Evolutionary conservation across 2,797 vertebrate species (phyloP).

Genomic region (Pangasius djambal): DNA sequence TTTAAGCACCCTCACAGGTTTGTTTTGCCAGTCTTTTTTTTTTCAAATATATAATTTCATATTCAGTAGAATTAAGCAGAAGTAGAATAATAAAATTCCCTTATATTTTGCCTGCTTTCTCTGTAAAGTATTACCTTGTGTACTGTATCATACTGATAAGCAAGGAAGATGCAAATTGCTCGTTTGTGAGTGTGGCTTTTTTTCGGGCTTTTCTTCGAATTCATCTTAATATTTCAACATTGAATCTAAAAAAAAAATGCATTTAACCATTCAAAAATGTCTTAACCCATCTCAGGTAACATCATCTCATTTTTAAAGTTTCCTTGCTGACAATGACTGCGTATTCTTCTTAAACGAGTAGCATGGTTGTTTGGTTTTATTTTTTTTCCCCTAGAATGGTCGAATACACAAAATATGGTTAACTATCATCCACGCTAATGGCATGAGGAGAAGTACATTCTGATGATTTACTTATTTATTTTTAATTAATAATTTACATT

Average conservation of each 20-base stretch:
- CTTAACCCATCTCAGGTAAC: not conserved
- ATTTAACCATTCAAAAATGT: not conserved
- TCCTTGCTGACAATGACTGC: not conserved
- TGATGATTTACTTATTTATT: not conserved
- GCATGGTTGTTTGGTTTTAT: not conserved
- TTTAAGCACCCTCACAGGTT: conserved; percentile 44
- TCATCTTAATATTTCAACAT: too few species aligned
- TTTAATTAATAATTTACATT: not conserved
- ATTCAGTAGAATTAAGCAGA: conserved; percentile 3
- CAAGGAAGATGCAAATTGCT: conserved; percentile 10
- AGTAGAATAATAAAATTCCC: not conserved
- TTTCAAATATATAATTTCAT: conserved; percentile 5
- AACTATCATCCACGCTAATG: not conserved
- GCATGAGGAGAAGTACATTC: not conserved
- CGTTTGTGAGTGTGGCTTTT: not conserved
- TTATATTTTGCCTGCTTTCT: conserved; percentile 17
- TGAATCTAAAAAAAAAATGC: not conserved
- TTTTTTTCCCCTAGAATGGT: not conserved
- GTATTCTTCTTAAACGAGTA: not conserved
- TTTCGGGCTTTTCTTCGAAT: not conserved
- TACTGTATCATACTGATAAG: conserved; percentile 23
- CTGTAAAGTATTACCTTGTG: not conserved
- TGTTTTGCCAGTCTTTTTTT: conserved; percentile 12
- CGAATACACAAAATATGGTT: not conserved
- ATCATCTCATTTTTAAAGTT: not conserved